Conservation (phyloP, 2,797 vertebrate genomes). For the Danionella dracula region DNA sequence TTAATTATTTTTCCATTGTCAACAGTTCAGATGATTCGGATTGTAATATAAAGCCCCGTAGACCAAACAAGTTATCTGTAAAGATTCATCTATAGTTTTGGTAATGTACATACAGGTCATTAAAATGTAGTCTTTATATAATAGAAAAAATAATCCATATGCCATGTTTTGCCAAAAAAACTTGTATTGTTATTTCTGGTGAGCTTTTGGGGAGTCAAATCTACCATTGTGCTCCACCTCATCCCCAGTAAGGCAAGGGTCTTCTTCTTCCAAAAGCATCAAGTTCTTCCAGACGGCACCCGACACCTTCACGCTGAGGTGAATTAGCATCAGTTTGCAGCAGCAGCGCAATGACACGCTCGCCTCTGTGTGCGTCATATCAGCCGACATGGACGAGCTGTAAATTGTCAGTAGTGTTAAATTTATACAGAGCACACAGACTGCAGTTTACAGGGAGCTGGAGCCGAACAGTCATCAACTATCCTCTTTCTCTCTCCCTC, state of each 20-base stretch:
- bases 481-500: neutral
- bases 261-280: constrained; percentile 2
- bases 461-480: constrained; percentile 57
- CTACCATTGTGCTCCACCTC: neutral
- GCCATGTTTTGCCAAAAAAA: too few species aligned
- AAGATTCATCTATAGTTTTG: too few species aligned
- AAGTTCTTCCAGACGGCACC: constrained; percentile 14
- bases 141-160: too few species aligned
- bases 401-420: constrained; percentile 66
- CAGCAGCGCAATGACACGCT: constrained; percentile 59
- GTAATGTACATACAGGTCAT: too few species aligned
- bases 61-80: too few species aligned
- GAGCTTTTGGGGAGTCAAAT: too few species aligned
- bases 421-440: constrained; percentile 62
- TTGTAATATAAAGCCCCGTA: too few species aligned
- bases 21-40: too few species aligned
- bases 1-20: too few species aligned
- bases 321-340: constrained; percentile 66
- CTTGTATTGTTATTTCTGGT: too few species aligned
- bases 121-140: too few species aligned
- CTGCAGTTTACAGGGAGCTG: constrained; percentile 54
- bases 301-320: constrained; percentile 58
- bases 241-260: neutral
- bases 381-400: constrained; percentile 49
- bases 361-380: constrained; percentile 56